These are phyloP conservation scores for Stenolophus ochropezus DNA, from an alignment of 2,888 invertebrate species.

Conservation along the genomic window DNA sequence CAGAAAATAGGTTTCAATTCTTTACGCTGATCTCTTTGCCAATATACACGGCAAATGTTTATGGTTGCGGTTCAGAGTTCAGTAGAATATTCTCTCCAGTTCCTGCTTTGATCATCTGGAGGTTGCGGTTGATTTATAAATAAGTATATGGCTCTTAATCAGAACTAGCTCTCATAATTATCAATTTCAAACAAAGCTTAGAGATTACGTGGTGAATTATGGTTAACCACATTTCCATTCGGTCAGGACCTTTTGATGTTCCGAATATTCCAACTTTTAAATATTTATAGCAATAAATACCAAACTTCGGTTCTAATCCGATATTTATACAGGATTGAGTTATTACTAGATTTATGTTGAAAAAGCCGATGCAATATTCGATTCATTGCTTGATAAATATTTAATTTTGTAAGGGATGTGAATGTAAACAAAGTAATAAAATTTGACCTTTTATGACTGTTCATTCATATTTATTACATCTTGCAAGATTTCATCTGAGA, in stretches of 20 bases:
- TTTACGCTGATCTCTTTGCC: neutral
- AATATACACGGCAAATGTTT: neutral
- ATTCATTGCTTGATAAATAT: slow-evolving; percentile 22
- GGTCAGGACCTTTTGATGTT: slow-evolving; percentile 7
- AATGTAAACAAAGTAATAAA: slow-evolving; percentile 39
- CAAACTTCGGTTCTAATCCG: neutral
- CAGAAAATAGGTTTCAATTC: too few relatives aligned
- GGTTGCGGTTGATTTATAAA: slow-evolving; percentile 4
- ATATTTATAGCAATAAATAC: slow-evolving; percentile 10
- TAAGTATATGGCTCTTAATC: neutral
- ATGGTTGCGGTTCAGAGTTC: neutral
- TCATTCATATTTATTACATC: slow-evolving; percentile 13
- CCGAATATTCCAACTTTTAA: neutral
- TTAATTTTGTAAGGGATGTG: slow-evolving; percentile 17
- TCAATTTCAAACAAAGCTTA: slow-evolving; percentile 24
- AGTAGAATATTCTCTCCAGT: neutral
- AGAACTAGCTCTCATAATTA: slow-evolving; percentile 5
- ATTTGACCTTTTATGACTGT: slow-evolving; percentile 7
- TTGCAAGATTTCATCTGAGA: slow-evolving; percentile 2
- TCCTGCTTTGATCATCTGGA: neutral
- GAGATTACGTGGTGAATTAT: slow-evolving; percentile 13
- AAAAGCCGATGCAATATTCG: neutral
- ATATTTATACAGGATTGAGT: slow-evolving; percentile 29
- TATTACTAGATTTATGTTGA: slow-evolving; percentile 14
- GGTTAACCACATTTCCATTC: slow-evolving; percentile 13